Conservation (phyloP, 2,888 invertebrate genomes). For the Bedellia somnulentella region DNA sequence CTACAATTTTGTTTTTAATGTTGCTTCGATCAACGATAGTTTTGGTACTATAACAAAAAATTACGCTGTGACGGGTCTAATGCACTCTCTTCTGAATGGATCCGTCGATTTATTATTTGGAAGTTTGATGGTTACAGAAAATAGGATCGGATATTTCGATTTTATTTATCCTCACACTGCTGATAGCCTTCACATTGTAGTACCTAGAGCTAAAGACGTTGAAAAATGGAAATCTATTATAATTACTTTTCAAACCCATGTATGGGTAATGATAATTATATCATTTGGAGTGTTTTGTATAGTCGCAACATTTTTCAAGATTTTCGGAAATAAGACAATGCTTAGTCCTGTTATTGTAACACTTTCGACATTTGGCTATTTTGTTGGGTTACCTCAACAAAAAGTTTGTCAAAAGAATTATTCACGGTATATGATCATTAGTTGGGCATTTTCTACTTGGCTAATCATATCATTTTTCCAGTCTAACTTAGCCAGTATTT, state of each 20-base stretch:
- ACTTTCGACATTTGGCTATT: slow-evolving; percentile 6
- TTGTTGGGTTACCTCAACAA: slow-evolving; percentile 4
- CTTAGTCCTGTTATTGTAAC: background rate
- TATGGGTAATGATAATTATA: slow-evolving; percentile 5
- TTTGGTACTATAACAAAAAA: slow-evolving; percentile 6
- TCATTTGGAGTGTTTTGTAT: slow-evolving; percentile 1
- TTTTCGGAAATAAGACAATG: slow-evolving; percentile 2
- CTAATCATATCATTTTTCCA: slow-evolving; percentile 9
- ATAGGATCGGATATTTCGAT: slow-evolving; percentile 7
- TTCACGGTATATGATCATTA: slow-evolving; percentile 4
- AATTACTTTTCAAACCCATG: slow-evolving; percentile 4
- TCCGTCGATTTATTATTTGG: slow-evolving; percentile 6
- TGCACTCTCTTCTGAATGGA: slow-evolving; percentile 4
- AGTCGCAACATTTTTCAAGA: slow-evolving; percentile 3
- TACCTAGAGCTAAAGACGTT: slow-evolving; percentile 6
- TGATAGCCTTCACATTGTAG: slow-evolving; percentile 6
- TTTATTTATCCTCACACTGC: slow-evolving; percentile 7
- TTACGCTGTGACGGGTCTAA: slow-evolving; percentile 6
- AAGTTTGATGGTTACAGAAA: slow-evolving; percentile 3
- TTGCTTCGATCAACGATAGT: background rate
- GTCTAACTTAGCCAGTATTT: slow-evolving; percentile 7
- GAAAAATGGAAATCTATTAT: slow-evolving; percentile 8
- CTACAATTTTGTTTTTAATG: slow-evolving; percentile 3
- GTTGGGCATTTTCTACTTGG: slow-evolving; percentile 9
- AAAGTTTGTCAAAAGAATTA: slow-evolving; percentile 1